A percentile compares a stretch with the other conserved stretches of the same genome.
These are phyloP conservation scores for Bicyclus anynana DNA, from an alignment of 1,140 invertebrate species.

Conservation along the genomic window DNA sequence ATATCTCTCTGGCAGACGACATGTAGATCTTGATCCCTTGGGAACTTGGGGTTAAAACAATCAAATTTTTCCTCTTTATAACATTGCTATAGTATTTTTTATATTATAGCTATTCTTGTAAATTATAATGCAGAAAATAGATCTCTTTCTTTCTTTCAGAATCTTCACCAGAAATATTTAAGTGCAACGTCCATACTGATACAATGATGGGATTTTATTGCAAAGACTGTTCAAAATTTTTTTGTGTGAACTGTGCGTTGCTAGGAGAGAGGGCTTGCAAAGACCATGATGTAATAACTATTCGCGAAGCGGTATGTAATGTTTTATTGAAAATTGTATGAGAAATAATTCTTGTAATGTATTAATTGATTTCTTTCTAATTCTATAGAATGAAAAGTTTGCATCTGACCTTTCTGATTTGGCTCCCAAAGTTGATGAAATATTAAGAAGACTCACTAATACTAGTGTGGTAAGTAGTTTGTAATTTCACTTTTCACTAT, in stretches of 20 bases:
- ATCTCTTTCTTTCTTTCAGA: too few relatives aligned
- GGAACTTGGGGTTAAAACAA: too few relatives aligned
- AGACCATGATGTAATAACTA: slow-evolving; percentile 54
- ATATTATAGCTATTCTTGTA: too few relatives aligned
- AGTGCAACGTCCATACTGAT: slow-evolving; percentile 50
- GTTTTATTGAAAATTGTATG: not conserved
- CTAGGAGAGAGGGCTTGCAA: slow-evolving; percentile 64
- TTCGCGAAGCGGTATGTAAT: slow-evolving; percentile 54
- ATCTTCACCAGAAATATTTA: slow-evolving; percentile 23
- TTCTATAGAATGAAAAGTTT: slow-evolving; percentile 55
- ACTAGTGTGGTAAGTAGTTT: slow-evolving; percentile 57
- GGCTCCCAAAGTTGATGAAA: slow-evolving; percentile 57
- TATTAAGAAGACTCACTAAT: slow-evolving; percentile 55
- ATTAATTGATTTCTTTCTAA: slow-evolving; percentile 6
- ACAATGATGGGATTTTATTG: slow-evolving; percentile 65
- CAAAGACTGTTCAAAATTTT: slow-evolving; percentile 53
- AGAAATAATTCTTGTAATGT: too few relatives aligned
- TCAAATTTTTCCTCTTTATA: too few relatives aligned
- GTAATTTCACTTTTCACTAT: too few relatives aligned
- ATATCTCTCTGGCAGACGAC: too few relatives aligned
- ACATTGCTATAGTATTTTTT: too few relatives aligned
- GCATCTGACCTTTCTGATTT: slow-evolving; percentile 43
- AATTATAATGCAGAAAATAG: too few relatives aligned
- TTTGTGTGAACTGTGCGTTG: slow-evolving; percentile 67
- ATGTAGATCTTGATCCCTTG: too few relatives aligned